phyloP scores from a whole-genome alignment of 1,140 invertebrate species.

The Ephestia elutella region DNA sequence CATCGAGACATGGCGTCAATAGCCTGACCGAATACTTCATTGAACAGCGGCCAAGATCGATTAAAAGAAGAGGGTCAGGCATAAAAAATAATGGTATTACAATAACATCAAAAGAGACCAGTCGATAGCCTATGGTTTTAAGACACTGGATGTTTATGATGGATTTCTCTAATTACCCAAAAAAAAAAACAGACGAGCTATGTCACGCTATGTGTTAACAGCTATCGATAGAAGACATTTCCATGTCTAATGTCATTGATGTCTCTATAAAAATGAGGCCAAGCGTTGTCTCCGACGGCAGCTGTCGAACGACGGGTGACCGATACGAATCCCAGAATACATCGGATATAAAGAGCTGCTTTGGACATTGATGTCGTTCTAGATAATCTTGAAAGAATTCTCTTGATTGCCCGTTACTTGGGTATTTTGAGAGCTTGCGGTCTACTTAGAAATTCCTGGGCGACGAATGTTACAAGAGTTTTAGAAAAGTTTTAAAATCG shows the following conservation, averaged over 20 bases:
- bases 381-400: conserved; percentile 24
- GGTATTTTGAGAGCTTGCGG: conserved; percentile 14
- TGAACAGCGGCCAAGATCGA: conserved; percentile 4
- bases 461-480: background rate
- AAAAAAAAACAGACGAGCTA: background rate
- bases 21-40: background rate
- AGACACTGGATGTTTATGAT: no score
- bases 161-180: background rate
- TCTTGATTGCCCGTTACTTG: conserved; percentile 12
- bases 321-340: conserved; percentile 48
- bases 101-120: no score
- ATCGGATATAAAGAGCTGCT: conserved; percentile 38
- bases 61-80: background rate
- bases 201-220: background rate
- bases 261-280: conserved; percentile 34
- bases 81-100: background rate
- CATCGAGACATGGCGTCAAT: background rate
- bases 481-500: background rate
- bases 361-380: conserved; percentile 31
- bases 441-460: background rate
- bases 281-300: conserved; percentile 32
- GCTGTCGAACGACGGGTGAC: conserved; percentile 51
- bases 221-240: conserved; percentile 10
- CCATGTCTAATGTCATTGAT: background rate
- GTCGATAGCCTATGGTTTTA: no score